phyloP scores from a whole-genome alignment of 2,888 invertebrate genomes.

The Cephus runcator region DNA sequence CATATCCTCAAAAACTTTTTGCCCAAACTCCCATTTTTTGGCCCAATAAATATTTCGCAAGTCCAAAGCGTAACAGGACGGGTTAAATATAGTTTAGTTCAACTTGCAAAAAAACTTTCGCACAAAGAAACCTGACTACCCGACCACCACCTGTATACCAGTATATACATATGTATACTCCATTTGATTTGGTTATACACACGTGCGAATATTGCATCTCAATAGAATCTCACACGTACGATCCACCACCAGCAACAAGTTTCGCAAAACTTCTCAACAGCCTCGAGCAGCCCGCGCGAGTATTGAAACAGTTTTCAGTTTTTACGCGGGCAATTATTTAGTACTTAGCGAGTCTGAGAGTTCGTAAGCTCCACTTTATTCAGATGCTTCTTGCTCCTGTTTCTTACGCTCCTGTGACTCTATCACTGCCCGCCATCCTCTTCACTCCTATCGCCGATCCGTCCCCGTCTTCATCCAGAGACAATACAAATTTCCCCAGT shows the following conservation, averaged over 20 bases:
- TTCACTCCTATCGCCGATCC: neutral
- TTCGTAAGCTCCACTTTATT: constrained; percentile 13
- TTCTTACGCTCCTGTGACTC: neutral
- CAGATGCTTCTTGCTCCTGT: neutral
- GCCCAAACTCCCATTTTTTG: neutral
- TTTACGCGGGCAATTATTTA: constrained; percentile 11
- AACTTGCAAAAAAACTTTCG: neutral
- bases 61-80: neutral
- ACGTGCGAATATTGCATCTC: neutral
- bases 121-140: neutral
- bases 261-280: constrained; percentile 29
- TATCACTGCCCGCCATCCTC: neutral
- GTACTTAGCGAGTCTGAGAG: constrained; percentile 6
- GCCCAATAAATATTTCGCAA: neutral
- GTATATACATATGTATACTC: neutral
- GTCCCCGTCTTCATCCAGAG: neutral
- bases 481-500: neutral
- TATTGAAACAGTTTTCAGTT: constrained; percentile 32
- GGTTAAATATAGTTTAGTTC: neutral
- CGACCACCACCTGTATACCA: neutral
- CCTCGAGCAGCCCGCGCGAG: constrained; percentile 22
- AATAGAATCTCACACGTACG: neutral
- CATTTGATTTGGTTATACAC: neutral
- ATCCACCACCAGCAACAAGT: neutral
- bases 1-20: neutral